phyloP scores from a whole-genome alignment of 2,113 vertebrate species.

The Aspidoscelis tigris region DNA sequence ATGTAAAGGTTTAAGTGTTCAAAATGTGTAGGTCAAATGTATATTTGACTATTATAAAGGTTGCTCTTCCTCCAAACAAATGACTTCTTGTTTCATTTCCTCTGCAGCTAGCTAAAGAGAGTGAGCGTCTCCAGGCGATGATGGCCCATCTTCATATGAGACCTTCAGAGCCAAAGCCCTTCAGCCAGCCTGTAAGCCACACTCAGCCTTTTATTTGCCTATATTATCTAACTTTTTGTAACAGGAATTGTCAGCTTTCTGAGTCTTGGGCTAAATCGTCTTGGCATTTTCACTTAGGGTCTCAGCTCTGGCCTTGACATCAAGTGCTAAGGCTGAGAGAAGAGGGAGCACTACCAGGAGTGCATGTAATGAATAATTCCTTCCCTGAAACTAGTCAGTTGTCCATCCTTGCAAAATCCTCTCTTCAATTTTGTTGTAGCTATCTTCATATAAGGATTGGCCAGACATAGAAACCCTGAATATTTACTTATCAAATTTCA shows the following conservation, averaged over 20 bases:
- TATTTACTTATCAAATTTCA: too few species aligned
- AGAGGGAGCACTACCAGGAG: not conserved
- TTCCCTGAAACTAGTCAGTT: not conserved
- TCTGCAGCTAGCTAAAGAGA: conserved; percentile 94
- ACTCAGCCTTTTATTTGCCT: not conserved
- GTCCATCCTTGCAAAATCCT: not conserved
- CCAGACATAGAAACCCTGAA: too few species aligned
- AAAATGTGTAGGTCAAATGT: not conserved
- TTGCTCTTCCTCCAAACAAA: not conserved
- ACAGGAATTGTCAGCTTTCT: not conserved
- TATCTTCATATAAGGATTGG: too few species aligned
- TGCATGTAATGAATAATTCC: not conserved
- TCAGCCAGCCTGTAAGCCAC: conserved; percentile 93
- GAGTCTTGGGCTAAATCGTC: not conserved
- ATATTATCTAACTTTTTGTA: not conserved
- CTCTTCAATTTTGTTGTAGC: too few species aligned
- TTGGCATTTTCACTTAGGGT: not conserved
- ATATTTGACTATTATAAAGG: accelerated
- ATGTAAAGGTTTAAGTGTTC: not conserved
- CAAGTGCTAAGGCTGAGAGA: not conserved
- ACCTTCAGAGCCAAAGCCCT: conserved; percentile 98
- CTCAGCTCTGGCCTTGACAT: not conserved
- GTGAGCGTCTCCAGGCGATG: conserved; percentile 97
- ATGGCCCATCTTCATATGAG: conserved; percentile 99
- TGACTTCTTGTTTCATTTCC: not conserved